Base-by-base conservation (phyloP, 2,888 invertebrate species). In the Octodonta nipae region DNA sequence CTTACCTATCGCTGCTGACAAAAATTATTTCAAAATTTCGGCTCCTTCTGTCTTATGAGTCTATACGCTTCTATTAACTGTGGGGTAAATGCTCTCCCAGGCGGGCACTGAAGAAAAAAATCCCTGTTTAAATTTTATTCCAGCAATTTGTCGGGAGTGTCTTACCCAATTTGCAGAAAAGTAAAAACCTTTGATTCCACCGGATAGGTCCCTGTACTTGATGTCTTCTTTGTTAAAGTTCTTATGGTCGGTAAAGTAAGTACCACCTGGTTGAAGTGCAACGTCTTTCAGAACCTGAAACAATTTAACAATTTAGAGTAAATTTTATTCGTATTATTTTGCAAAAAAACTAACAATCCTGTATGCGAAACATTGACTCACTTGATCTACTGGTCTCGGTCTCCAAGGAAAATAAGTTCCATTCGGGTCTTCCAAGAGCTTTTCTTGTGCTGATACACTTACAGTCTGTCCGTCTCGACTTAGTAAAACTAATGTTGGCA, bases 121-220 rank as follows among this genome's bases (percentile, higher is more conserved):
- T 12, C 8, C 6, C 5, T 13, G 27, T n/a, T 15, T 16, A 25
- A 22, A 6, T 12, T 4, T n/a, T n/a, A n/a, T n/a, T n/a, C n/a
- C n/a, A n/a, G n/a, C n/a, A n/a, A n/a, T n/a, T n/a, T n/a, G 25
- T 15, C 14, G 5, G 14, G n/a, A n/a, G n/a, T 5, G 11, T 32
- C 34, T 67, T 62, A 87, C 87, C 88, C 88, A 88, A 58, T 86
- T 80, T 12, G 88, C 88, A 35, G 85, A 84, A 59, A 88, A 88
- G 56, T 86, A 86, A 49, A 87, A 74, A 24, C 82, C 85, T 50
- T 77, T 75, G 32, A 81, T 69, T 44, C 72, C 74, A 46, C 66
- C 67, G 1, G 75, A 70, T 12, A 78, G 56, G 37, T 75, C 71
- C 12, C 69, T 68, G 49, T 74, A 75, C 15, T 42, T 37, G 15